phyloP scores from a whole-genome alignment of 2,113 vertebrate genomes.

The Charina bottae region DNA sequence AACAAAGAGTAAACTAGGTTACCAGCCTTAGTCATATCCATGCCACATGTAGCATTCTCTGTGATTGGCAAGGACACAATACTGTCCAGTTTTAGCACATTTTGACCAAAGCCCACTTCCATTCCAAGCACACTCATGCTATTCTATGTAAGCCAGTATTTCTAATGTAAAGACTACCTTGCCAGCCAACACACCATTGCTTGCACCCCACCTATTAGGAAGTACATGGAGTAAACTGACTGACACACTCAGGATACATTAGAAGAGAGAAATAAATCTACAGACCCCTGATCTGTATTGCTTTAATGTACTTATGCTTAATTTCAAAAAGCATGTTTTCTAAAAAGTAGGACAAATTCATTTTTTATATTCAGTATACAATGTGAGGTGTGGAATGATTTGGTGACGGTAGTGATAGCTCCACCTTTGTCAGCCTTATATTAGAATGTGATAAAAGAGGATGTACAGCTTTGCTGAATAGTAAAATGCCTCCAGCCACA shows the following conservation, averaged over 20 bases:
- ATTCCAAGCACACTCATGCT: no score
- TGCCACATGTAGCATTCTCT: no score
- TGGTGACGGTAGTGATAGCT: not conserved
- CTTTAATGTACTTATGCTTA: not conserved
- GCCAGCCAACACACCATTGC: no score
- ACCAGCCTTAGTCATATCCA: no score
- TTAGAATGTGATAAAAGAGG: conserved; percentile 69
- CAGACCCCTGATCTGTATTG: fast-evolving
- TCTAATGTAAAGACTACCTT: no score
- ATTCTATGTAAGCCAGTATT: no score
- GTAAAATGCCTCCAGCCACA: conserved; percentile 65
- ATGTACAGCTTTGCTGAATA: conserved; percentile 63
- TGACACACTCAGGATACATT: not conserved
- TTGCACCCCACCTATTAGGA: not conserved
- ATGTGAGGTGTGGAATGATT: conserved; percentile 49
- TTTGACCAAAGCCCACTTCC: no score
- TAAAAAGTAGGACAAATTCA: conserved; percentile 24
- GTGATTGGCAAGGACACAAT: no score
- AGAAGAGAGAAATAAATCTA: no score
- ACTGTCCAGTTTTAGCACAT: no score
- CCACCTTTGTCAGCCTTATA: conserved; percentile 51
- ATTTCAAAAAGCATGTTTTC: conserved; percentile 30
- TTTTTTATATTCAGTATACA: conserved; percentile 43
- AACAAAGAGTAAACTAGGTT: no score
- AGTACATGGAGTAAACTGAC: not conserved